phyloP scores from a whole-genome alignment of 2,113 vertebrate species.

The Hippopotamus amphibius region DNA sequence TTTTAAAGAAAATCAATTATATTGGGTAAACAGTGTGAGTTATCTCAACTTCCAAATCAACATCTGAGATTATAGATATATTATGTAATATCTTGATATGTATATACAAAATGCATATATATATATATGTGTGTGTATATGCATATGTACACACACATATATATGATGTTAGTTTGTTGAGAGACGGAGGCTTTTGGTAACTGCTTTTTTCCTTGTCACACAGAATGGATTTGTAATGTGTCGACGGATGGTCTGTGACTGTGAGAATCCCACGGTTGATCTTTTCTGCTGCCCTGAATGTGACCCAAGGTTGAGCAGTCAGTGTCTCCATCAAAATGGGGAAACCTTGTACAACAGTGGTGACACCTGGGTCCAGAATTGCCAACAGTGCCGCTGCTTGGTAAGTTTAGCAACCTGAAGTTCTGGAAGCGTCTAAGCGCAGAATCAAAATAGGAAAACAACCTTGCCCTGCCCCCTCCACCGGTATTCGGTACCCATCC shows the following conservation, averaged over 20 bases:
- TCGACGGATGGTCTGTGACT: slow-evolving; percentile 98
- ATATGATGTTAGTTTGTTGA: background rate
- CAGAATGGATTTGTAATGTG: slow-evolving; percentile 97
- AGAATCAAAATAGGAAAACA: background rate
- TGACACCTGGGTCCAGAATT: slow-evolving; percentile 97
- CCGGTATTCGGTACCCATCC: background rate
- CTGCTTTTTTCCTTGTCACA: slow-evolving; percentile 13
- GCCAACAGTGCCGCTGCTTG: slow-evolving; percentile 98
- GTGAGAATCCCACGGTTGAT: slow-evolving; percentile 97
- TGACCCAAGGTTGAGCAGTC: slow-evolving; percentile 96
- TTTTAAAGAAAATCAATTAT: slow-evolving; percentile 24
- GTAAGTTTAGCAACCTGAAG: slow-evolving; percentile 85
- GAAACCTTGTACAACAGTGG: slow-evolving; percentile 95
- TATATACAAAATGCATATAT: background rate
- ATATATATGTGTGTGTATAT: background rate
- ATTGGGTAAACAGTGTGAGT: background rate
- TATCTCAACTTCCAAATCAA: background rate
- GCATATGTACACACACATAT: background rate
- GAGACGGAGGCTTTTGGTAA: background rate
- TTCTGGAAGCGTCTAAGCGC: fast-evolving
- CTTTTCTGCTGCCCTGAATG: slow-evolving; percentile 99
- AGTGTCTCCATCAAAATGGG: slow-evolving; percentile 96
- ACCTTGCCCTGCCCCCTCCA: fast-evolving
- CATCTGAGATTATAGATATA: background rate
- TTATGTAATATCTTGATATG: background rate